Conservation (phyloP, 2,888 invertebrate genomes). For the Drosophila trichaetosa region DNA sequence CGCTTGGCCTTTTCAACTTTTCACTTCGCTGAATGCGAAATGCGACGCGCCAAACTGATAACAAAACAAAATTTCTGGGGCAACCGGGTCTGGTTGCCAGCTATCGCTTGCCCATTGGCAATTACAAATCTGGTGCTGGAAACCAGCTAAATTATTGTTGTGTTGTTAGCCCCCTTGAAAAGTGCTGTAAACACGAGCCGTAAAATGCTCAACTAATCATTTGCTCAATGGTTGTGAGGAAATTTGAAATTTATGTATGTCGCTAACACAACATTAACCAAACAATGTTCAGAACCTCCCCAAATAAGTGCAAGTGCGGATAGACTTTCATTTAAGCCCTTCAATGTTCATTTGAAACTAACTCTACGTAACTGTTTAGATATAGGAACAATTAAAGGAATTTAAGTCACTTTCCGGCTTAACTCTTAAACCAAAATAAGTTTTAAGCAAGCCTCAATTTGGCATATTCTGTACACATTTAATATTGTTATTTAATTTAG, state of each 20-base stretch:
- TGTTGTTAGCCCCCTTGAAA: conserved; percentile 20
- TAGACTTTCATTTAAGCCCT: not conserved
- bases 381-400: not conserved
- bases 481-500: not conserved
- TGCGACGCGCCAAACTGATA: conserved; percentile 40
- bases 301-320: not conserved
- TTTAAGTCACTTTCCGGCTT: not conserved
- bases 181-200: conserved; percentile 24
- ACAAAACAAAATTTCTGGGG: conserved; percentile 35
- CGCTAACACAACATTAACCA: conserved; percentile 32
- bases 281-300: conserved; percentile 29
- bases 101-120: conserved; percentile 1
- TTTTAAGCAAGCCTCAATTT: not conserved
- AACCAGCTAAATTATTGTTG: conserved; percentile 60
- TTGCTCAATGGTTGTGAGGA: conserved; percentile 61
- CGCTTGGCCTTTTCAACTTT: conserved; percentile 55
- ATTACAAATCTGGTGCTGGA: conserved; percentile 33
- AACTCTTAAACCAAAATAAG: not conserved
- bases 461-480: not conserved
- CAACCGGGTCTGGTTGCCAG: conserved; percentile 32
- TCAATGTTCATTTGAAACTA: not conserved
- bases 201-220: conserved; percentile 62
- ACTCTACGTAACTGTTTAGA: not conserved
- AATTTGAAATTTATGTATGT: conserved; percentile 65
- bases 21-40: conserved; percentile 62